Evolutionary conservation across 2,113 vertebrate genomes (phyloP), one percentile per base, ranked within the genome.

Genomic region (Hemibates koningsi): DNA sequence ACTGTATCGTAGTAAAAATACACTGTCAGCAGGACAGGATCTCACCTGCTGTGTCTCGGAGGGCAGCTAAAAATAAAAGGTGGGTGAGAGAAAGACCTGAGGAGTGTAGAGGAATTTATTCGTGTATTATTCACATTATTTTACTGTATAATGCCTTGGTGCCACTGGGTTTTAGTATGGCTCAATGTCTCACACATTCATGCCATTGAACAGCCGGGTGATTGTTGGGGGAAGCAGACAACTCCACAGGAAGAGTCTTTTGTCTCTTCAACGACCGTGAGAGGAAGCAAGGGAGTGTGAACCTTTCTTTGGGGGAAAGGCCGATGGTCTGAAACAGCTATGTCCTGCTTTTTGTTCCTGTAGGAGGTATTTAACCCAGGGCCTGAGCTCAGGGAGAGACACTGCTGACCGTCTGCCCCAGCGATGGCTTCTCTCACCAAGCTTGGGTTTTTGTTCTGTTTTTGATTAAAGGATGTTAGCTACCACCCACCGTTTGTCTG

Each of bases 141-240:
- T 61, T 61, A 32, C 27, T 17, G 5, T 61, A 0, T 61, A 17
- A 32, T 0, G 27, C 0, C 0, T 61, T 61, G 27, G 0, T 32
- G 57, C 57, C 27, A 6, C 57, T 61, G 57, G 8, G 57, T 0
- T 61, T 61, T 61, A 61, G 8, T 32, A 61, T 32, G 0, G 0
- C 29, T 61, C 16, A 34, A 2, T 61, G 57, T 61, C 57, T 61
- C 57, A 61, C 57, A 32, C 57, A 17, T 61, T 17, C 57, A 32
- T 32, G 57, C 14, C 57, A 61, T 10, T 61, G 0, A 61, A 61
- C 57, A 61, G 57, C 8, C 1, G 3, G 0, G 8, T 61, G 57
- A 10, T 61, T 61, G 8, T 34, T 61, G 29, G 29, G 0, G 57
- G 8, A 61, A 34, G 57, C 29, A 6, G 57, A 61, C 5, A 1